A percentile compares a stretch with the other conserved stretches of the same genome.
phyloP scores from a whole-genome alignment of 1,140 invertebrate species.

The Muscidifurax raptorellus region DNA sequence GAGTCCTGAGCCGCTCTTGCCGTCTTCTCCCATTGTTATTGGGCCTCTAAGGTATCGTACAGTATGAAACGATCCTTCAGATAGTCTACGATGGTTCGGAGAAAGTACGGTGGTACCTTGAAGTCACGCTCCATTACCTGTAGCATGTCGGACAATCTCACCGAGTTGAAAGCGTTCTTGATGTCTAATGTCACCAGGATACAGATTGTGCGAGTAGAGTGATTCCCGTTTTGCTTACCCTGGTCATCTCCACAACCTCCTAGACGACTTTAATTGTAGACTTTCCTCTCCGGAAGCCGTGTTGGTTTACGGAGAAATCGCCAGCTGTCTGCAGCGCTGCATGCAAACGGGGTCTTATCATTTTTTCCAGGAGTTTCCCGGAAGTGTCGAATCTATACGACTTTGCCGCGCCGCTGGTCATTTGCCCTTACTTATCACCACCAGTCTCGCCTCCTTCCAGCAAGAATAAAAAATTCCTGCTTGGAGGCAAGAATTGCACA shows the following conservation, averaged over 20 bases:
- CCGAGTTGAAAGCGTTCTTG: slow-evolving; percentile 59
- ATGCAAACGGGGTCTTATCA: no score
- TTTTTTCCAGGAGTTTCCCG: slow-evolving; percentile 42
- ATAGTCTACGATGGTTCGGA: no score
- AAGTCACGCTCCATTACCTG: slow-evolving; percentile 38
- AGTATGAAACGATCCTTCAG: no score
- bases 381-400: slow-evolving; percentile 54
- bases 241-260: slow-evolving; percentile 42
- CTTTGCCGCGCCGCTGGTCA: not conserved
- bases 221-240: not conserved
- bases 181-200: slow-evolving; percentile 53
- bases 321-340: slow-evolving; percentile 40
- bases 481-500: slow-evolving; percentile 47
- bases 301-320: no score
- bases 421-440: slow-evolving; percentile 51
- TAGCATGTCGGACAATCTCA: slow-evolving; percentile 52
- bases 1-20: no score
- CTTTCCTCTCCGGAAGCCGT: slow-evolving; percentile 61
- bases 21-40: no score
- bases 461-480: slow-evolving; percentile 38
- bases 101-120: no score
- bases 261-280: slow-evolving; percentile 64
- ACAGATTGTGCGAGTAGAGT: not conserved
- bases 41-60: no score
- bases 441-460: slow-evolving; percentile 56